Evolutionary conservation across 2,888 invertebrate species (phyloP).

Genomic region (Tridacna crocea): DNA sequence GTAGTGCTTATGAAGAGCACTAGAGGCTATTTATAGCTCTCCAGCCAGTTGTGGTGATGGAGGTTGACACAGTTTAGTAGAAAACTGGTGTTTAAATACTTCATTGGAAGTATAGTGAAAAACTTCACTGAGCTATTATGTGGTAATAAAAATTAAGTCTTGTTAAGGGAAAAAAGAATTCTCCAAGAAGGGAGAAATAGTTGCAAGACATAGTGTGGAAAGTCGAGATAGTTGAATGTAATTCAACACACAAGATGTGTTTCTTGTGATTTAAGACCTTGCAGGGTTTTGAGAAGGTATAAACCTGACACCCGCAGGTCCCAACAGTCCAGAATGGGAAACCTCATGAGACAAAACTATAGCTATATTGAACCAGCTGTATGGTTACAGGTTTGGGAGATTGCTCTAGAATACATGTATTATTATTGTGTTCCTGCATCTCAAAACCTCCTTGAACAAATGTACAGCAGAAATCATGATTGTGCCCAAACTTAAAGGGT

Average conservation of each 20-base stretch:
- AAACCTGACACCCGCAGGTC: not conserved
- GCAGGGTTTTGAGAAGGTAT: not conserved
- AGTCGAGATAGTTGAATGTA: not conserved
- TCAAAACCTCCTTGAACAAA: not conserved
- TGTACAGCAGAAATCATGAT: no score
- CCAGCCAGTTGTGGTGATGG: conserved; percentile 5
- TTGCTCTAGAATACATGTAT: not conserved
- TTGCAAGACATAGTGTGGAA: no score
- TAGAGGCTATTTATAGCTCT: conserved; percentile 10
- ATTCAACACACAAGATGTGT: conserved; percentile 1
- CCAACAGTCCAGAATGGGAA: conserved; percentile 22
- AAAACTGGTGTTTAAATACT: not conserved
- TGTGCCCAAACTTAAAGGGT: no score
- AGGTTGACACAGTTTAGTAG: not conserved
- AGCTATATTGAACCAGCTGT: not conserved
- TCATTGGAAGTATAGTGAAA: not conserved
- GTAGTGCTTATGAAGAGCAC: conserved; percentile 12
- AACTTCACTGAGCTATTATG: conserved; percentile 9
- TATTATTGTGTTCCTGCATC: not conserved
- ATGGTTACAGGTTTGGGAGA: not conserved
- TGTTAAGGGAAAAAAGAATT: not conserved
- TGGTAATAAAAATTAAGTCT: not conserved
- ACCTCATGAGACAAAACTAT: conserved; percentile 25
- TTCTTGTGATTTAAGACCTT: not conserved
- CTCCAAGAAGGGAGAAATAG: not conserved